Base-by-base conservation (phyloP, 2,113 vertebrate genomes). In the Poeciliopsis turrubarensis region DNA sequence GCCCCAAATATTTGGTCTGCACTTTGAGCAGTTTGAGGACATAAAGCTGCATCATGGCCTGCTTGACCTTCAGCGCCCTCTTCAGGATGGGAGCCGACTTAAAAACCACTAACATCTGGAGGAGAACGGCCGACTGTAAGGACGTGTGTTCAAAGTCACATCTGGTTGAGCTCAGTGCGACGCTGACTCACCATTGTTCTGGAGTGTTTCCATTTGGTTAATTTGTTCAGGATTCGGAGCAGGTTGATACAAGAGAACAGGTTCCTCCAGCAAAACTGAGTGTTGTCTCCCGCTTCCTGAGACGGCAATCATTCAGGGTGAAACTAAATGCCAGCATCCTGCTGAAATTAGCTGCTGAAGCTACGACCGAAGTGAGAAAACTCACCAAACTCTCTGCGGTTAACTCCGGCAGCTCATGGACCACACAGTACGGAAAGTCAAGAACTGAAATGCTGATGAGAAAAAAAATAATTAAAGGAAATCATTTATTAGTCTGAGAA, bases 141-240 rank as follows among this genome's bases (percentile, higher is more conserved):
- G 17, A 39, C 2, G 29, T 0, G 47, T n/a, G 3, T 3, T 44
- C 3, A 25, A n/a, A 65, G 9, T n/a, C 0, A 1, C 5, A 12
- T 29, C 25, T 5, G 12, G 17, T 1, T 25, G 3, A 37, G 22
- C 5, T 29, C 15, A 4, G 25, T 5, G 13, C 54, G 47, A 6
- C 0, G 13, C 7, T 27, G 1, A 11, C 93, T 93, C 87, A 98
- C 98, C 98, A 99, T 99, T 8, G 98, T 99, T 79, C 98, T 96
- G 22, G 98, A 99, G 80, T 99, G 98, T 66, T 99, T 99, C 98
- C 98, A 99, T 85, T 99, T 99, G 32, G 98, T 99, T 81, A 99
- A 95, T 80, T 99, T 99, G 93, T 99, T 99, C 26, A 99, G 94
- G 87, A 98, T 99, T 80, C 98, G 95, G 84, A 99, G 94, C 62